phyloP scores from a whole-genome alignment of 2,797 vertebrate species.

The Merluccius polli region DNA sequence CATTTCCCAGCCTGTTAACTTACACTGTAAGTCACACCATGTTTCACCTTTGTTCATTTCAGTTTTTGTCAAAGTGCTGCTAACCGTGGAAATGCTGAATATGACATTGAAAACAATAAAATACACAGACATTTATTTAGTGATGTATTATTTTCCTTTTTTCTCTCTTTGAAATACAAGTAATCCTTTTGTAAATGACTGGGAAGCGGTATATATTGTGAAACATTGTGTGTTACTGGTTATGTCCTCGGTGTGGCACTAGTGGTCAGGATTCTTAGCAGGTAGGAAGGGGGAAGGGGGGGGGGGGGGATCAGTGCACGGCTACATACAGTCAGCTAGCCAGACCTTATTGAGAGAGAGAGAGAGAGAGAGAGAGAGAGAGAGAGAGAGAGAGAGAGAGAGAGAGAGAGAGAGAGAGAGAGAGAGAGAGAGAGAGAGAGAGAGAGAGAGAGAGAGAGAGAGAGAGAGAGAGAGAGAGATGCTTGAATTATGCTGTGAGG shows the following conservation, averaged over 20 bases:
- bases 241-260: conserved; percentile 68
- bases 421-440: conserved; percentile 20
- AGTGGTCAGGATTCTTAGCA: conserved; percentile 64
- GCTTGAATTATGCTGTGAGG: conserved; percentile 51
- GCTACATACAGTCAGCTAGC: conserved; percentile 6
- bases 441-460: conserved; percentile 21
- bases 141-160: neutral
- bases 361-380: conserved; percentile 24
- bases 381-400: conserved; percentile 22
- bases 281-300: neutral
- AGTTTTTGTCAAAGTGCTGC: neutral
- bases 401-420: conserved; percentile 23
- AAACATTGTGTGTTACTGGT: conserved; percentile 27
- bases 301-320: neutral
- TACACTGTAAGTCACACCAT: neutral
- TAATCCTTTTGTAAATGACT: neutral
- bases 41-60: neutral
- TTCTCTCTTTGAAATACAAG: neutral
- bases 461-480: conserved; percentile 22
- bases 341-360: conserved; percentile 16
- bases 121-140: neutral
- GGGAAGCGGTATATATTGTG: neutral
- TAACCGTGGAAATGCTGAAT: neutral
- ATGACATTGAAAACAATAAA: neutral
- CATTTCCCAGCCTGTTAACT: neutral